Evolutionary conservation across 2,113 vertebrate species (phyloP).

Genomic region (Ciconia boyciana): DNA sequence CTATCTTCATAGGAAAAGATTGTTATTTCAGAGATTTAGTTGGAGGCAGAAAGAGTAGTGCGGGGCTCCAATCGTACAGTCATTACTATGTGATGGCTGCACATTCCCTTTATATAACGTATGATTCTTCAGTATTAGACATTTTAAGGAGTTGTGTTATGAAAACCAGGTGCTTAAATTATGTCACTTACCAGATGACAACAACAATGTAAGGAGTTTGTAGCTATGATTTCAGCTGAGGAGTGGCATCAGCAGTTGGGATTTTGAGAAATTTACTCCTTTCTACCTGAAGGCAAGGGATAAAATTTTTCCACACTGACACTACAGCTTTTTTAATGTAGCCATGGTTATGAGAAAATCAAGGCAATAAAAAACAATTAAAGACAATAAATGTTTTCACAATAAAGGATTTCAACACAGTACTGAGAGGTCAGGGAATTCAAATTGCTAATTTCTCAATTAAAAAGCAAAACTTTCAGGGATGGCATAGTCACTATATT

Average conservation of each 20-base stretch:
- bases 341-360: neutral
- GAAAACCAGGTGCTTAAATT: neutral
- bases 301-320: neutral
- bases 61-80: accelerated
- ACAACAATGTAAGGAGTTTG: neutral
- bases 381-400: neutral
- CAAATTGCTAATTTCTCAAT: neutral
- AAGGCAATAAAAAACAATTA: neutral
- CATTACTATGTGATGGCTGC: neutral
- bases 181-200: neutral
- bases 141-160: neutral
- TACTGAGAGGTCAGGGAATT: neutral
- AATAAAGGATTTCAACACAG: neutral
- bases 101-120: neutral
- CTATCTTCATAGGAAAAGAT: neutral
- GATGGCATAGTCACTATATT: neutral
- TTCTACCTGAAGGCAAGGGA: neutral
- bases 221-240: neutral
- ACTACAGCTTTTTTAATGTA: neutral
- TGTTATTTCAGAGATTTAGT: neutral
- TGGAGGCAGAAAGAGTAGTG: neutral
- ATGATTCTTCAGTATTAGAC: neutral
- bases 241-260: neutral
- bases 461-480: neutral
- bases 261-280: neutral